A percentile compares a stretch with the other conserved stretches of the same genome.
phyloP scores from a whole-genome alignment of 2,797 vertebrate species.

The Perodicticus potto region DNA sequence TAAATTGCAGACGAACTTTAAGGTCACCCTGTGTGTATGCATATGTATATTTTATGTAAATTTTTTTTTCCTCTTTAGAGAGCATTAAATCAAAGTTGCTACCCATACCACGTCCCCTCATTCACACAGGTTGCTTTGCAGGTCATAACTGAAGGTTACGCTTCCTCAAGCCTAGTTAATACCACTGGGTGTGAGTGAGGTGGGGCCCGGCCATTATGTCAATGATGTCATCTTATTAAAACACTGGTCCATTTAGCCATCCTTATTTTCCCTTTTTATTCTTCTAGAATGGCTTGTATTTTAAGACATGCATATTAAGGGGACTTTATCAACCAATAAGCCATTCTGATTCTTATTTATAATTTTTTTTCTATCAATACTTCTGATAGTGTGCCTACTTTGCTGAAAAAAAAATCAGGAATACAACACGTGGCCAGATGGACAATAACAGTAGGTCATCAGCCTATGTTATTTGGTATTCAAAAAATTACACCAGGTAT shows the following conservation, averaged over 20 bases:
- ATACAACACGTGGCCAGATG: background rate
- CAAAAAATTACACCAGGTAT: background rate
- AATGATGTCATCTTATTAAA: background rate
- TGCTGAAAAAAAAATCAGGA: background rate
- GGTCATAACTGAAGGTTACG: background rate
- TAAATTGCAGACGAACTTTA: too few relatives aligned
- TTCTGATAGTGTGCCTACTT: background rate
- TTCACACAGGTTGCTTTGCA: background rate
- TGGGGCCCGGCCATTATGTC: background rate
- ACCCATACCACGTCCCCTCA: background rate
- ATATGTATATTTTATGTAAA: too few relatives aligned
- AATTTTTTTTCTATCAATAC: background rate
- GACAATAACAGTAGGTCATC: background rate
- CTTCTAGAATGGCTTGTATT: background rate
- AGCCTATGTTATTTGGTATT: background rate
- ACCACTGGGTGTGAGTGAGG: background rate
- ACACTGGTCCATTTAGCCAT: background rate
- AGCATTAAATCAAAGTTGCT: background rate
- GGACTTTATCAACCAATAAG: background rate
- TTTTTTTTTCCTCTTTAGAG: background rate
- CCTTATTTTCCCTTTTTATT: background rate
- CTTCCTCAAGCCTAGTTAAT: background rate
- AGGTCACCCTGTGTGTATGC: too few relatives aligned
- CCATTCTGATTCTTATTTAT: background rate
- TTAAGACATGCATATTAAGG: background rate